A percentile compares a stretch with the other conserved stretches of the same genome.
These are phyloP conservation scores for Eumerus sabulonum DNA, from an alignment of 2,888 invertebrate species.

Conservation along the genomic window DNA sequence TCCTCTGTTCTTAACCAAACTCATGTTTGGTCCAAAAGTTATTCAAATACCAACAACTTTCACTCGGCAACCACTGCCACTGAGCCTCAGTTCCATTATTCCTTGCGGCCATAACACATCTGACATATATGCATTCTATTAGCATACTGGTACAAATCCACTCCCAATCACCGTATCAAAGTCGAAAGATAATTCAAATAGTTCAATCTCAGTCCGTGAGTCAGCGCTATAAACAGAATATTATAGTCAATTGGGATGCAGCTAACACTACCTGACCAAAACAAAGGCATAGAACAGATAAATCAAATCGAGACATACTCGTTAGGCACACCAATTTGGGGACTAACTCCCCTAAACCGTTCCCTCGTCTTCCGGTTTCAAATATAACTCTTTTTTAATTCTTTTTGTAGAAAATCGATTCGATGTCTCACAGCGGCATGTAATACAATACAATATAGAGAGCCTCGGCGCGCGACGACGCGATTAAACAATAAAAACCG, in stretches of 20 bases:
- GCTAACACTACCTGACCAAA: slow-evolving; percentile 32
- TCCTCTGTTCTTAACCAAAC: too few relatives aligned
- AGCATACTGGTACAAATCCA: slow-evolving; percentile 22
- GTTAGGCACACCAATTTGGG: slow-evolving; percentile 37
- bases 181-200: slow-evolving; percentile 31
- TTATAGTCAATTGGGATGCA: slow-evolving; percentile 22
- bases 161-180: slow-evolving; percentile 35
- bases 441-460: slow-evolving; percentile 20
- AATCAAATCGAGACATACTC: slow-evolving; percentile 21
- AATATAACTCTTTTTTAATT: background rate
- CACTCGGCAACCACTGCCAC: too few relatives aligned
- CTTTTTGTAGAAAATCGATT: too few relatives aligned
- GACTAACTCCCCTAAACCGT: slow-evolving; percentile 23
- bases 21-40: too few relatives aligned
- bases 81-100: background rate
- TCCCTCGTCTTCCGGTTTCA: slow-evolving; percentile 50
- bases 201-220: slow-evolving; percentile 36
- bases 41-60: too few relatives aligned
- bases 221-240: slow-evolving; percentile 37
- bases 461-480: slow-evolving; percentile 20
- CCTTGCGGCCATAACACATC: slow-evolving; percentile 6
- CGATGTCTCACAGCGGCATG: too few relatives aligned
- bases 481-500: slow-evolving; percentile 11
- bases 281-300: slow-evolving; percentile 40
- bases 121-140: slow-evolving; percentile 57